Evolutionary conservation across 2,113 vertebrate genomes (phyloP).

Genomic region (Sinocyclocheilus anophthalmus): DNA sequence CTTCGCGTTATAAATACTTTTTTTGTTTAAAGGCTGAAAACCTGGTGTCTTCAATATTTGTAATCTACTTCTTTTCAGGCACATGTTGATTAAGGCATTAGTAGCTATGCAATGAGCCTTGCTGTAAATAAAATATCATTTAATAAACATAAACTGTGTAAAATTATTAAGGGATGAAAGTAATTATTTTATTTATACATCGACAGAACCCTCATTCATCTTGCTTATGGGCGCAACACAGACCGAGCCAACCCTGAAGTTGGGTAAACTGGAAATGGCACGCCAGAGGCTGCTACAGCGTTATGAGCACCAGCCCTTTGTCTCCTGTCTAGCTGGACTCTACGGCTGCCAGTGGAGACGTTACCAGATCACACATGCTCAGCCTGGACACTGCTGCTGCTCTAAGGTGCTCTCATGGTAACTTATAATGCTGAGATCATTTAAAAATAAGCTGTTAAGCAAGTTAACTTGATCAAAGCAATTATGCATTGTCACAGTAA

Average conservation of each 20-base stretch:
- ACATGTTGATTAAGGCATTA: background rate
- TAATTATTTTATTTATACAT: background rate
- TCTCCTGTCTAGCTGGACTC: slow-evolving; percentile 84
- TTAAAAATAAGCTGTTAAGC: background rate
- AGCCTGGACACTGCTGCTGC: slow-evolving; percentile 86
- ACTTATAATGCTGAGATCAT: background rate
- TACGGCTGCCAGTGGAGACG: slow-evolving; percentile 88
- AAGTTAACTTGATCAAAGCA: background rate
- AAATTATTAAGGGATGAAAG: background rate
- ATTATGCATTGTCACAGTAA: background rate
- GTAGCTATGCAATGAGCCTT: background rate
- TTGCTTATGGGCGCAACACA: slow-evolving; percentile 64
- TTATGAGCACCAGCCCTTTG: slow-evolving; percentile 82
- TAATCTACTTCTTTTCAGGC: background rate
- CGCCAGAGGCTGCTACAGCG: slow-evolving; percentile 79
- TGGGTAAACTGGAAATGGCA: slow-evolving; percentile 84
- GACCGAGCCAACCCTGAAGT: slow-evolving; percentile 73
- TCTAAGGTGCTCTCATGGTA: slow-evolving; percentile 68
- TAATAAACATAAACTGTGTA: background rate
- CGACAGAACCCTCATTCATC: background rate
- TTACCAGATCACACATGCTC: slow-evolving; percentile 75
- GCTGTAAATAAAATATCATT: background rate
- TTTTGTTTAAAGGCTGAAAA: background rate
- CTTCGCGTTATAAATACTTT: background rate
- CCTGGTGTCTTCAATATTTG: background rate